Base-by-base conservation (phyloP, 2,113 vertebrate genomes). In the Choloepus hoffmanni region DNA sequence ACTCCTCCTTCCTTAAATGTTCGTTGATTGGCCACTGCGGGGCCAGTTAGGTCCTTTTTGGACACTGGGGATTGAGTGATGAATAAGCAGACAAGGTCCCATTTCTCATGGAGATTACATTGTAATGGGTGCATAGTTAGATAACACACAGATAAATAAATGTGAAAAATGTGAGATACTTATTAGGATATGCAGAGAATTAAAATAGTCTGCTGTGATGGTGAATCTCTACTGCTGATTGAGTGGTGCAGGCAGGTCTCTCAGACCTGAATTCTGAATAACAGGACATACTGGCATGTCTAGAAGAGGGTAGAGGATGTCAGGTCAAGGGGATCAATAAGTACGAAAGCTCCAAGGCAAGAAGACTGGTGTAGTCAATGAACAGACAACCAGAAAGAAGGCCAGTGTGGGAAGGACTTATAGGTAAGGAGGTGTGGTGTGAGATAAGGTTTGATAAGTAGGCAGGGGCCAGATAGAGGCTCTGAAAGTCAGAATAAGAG, bases 181-280 rank as follows among this genome's bases (percentile, higher is more conserved):
- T 76, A 48, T 72, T 62, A 72, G 40, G 73, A 53, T 36, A 43
- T 7, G 58, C 67, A 67, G 62, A 67, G 77, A 50, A 43, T 91
- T 23, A 72, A 65, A 68, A 50, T 0, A 24, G 79, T 9, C 73
- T 62, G 50, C 16, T 76, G 53, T 2, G 23, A 30, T 15, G 18
- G 23, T 26, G 28, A 81, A n/a, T 53, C 60, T 58, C 36, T 50
- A 0, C 30, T 18, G 26, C 33, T 62, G 26, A 40, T 15, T 23
- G 40, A 3, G 50, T 58, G 13, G 19, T 62, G 58, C 12, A 11
- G 36, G 5, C 74, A 72, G 28, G 50, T 14, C 3, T 78, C 62
- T 50, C 62, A 82, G 67, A 88, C 65, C n/a, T 62, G n/a, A 84
- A 40, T 89, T 92, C 77, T 77, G 90, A 43, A 43, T 36, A n/a